Base-by-base conservation (phyloP, 2,797 vertebrate genomes). In the Danio aesculapii region DNA sequence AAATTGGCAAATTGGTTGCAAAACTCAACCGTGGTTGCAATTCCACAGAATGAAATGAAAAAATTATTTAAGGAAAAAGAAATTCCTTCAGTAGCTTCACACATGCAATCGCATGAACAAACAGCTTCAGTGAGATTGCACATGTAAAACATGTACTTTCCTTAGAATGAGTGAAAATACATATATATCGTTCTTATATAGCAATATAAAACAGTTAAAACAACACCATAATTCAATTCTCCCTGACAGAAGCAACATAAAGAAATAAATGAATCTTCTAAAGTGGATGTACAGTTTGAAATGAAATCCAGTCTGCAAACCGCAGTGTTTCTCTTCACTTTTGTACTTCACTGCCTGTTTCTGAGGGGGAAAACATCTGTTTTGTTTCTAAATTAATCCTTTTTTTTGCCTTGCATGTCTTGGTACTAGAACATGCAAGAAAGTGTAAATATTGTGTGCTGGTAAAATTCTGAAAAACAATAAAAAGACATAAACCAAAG, bases 191-290 rank as follows among this genome's bases (percentile, higher is more conserved):
- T 41, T 79, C 69, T 71, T 75, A 63, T 41, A 75, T 80, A 64
- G 63, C 77, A 75, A 75, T 83, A 83, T 67, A 47, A 72, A 83
- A 78, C 67, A 47, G 64, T 82, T 76, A 78, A 83, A 78, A 59
- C 61, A 50, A 61, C 44, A 61, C 46, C 16, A 67, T 79, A 79
- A 79, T 79, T 59, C 69, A 83, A 16, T 79, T 61, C 76, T 52
- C 46, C 16, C 55, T 61, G 63, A 39, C 43, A 74, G 46, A 69
- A 55, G 49, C 43, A 66, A 41, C 67, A 73, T 66, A 67, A 67
- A 59, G 21, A 14, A 79, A 78, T 79, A 83, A 77, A 57, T 50
- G 46, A 41, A 75, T 67, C 14, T 39, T 66, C 49, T 78, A 47
- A 52, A 49, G 70, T 69, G 49, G 55, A 43, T 41, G 16, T 61